These are phyloP conservation scores for Augochlorella aurata DNA, from an alignment of 2,888 invertebrate genomes.

Conservation along the genomic window DNA sequence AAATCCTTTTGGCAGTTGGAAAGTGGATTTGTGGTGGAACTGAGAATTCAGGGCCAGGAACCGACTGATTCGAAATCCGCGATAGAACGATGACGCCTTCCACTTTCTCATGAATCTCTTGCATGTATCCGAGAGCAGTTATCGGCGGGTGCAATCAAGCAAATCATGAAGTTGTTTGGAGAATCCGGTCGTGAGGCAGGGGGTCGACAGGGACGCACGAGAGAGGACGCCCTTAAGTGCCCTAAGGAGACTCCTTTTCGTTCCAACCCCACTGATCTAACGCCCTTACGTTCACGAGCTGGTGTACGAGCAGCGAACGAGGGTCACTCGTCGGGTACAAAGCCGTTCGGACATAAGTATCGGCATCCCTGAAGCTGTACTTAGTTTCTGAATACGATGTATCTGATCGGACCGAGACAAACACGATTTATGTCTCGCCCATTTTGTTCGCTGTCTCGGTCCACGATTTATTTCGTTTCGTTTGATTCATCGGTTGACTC, in stretches of 20 bases:
- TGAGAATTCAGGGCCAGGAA: slow-evolving; percentile 5
- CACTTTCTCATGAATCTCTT: slow-evolving; percentile 58
- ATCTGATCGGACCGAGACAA: slow-evolving; percentile 54
- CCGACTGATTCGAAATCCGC: slow-evolving; percentile 40
- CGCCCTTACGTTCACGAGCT: slow-evolving; percentile 73
- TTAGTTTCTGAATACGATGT: slow-evolving; percentile 55
- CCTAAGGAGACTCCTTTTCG: slow-evolving; percentile 79
- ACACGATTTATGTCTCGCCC: slow-evolving; percentile 49
- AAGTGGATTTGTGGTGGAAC: not conserved
- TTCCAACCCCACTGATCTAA: slow-evolving; percentile 74
- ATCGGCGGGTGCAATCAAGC: slow-evolving; percentile 76
- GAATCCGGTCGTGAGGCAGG: slow-evolving; percentile 59
- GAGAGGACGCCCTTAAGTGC: slow-evolving; percentile 77
- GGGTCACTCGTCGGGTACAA: slow-evolving; percentile 65
- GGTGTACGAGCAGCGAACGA: slow-evolving; percentile 70
- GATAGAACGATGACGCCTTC: slow-evolving; percentile 54
- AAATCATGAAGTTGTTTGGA: slow-evolving; percentile 78
- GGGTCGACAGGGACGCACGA: slow-evolving; percentile 66
- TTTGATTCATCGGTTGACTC: slow-evolving; percentile 36
- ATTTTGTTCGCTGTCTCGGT: slow-evolving; percentile 45
- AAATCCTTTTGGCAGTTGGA: not conserved
- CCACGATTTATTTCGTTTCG: slow-evolving; percentile 35
- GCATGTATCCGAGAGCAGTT: slow-evolving; percentile 66
- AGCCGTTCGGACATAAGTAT: slow-evolving; percentile 67
- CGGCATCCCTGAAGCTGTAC: slow-evolving; percentile 57